Base-by-base conservation (phyloP, 2,113 vertebrate genomes). In the Electrona antarctica region DNA sequence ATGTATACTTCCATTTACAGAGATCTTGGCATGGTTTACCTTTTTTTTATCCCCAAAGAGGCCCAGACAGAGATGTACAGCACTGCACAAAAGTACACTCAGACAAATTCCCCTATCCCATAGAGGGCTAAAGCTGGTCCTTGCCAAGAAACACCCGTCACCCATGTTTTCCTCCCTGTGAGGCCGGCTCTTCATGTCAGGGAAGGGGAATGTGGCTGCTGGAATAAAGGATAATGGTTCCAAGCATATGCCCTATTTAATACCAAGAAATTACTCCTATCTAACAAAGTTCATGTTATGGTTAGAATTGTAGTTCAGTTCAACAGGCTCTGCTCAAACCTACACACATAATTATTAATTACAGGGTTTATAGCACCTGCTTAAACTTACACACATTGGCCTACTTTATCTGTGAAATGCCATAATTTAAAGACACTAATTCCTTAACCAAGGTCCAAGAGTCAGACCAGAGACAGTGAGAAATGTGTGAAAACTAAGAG, bases 41-140 rank as follows among this genome's bases (percentile, higher is more conserved):
- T 63, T 10, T 68, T 60, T 56, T 58, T 73, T 56, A 76, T 67
- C 60, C 21, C 67, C 63, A 64, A 65, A 64, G 69, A 77, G 77
- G 71, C 69, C 61, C 81, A 71, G 71, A 68, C 29, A 77, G 68
- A 77, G 62, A 73, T 52, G 60, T 77, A 76, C 57, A 79, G 69
- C 47, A 54, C 50, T 55, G 72, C 48, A 67, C 64, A 83, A 71
- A 80, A 78, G 55, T 70, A 75, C 73, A 76, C 74, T 59, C 73
- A 74, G 74, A 86, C 64, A 83, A 81, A 82, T 86, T 85, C 74
- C 66, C 64, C 69, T 67, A 85, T 79, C 75, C 83, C 52, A 46
- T 59, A 48, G 64, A 80, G 58, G 76, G 47, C 50, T 58, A 49
- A 67, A 73, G 52, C 48, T 8, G 60, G 72, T 5, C 14, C n/a